These are phyloP conservation scores for Drosophila stalkeri DNA, from an alignment of 2,888 invertebrate species.

Conservation along the genomic window DNA sequence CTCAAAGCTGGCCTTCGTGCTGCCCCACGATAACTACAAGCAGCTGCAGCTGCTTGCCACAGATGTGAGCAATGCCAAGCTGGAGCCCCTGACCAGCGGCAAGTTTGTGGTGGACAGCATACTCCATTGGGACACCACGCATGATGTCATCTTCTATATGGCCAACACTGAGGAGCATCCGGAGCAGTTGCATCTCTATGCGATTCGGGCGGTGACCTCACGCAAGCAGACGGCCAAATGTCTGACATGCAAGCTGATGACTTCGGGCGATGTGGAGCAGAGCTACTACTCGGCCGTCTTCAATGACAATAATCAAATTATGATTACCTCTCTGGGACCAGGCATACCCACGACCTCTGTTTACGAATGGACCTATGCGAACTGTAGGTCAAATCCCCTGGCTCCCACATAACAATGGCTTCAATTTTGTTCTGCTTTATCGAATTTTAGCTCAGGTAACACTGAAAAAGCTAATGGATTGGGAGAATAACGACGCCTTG, in stretches of 20 bases:
- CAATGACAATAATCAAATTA: constrained; percentile 89
- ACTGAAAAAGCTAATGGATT: constrained; percentile 84
- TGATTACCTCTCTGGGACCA: constrained; percentile 93
- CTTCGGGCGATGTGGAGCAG: constrained; percentile 78
- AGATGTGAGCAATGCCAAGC: constrained; percentile 43
- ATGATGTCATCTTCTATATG: constrained; percentile 91
- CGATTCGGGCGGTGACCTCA: constrained; percentile 86
- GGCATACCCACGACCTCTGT: constrained; percentile 91
- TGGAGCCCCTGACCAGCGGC: constrained; percentile 87
- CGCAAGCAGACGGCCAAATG: constrained; percentile 87
- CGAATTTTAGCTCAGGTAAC: constrained; percentile 72
- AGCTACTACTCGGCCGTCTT: constrained; percentile 87
- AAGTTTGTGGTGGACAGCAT: constrained; percentile 90
- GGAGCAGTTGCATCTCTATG: constrained; percentile 92
- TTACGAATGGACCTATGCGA: constrained; percentile 84
- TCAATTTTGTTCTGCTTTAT: background rate
- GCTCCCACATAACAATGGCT: accelerated
- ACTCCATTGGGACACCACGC: constrained; percentile 89
- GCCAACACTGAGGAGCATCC: constrained; percentile 92
- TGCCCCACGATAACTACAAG: constrained; percentile 89
- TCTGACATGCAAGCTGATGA: constrained; percentile 89
- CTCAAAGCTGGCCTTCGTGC: constrained; percentile 89
- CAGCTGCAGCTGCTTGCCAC: constrained; percentile 88
- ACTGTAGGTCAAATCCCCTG: constrained; percentile 64
- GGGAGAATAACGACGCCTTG: constrained; percentile 89